phyloP scores from a whole-genome alignment of 2,888 invertebrate genomes.

The Eupithecia centaureata region DNA sequence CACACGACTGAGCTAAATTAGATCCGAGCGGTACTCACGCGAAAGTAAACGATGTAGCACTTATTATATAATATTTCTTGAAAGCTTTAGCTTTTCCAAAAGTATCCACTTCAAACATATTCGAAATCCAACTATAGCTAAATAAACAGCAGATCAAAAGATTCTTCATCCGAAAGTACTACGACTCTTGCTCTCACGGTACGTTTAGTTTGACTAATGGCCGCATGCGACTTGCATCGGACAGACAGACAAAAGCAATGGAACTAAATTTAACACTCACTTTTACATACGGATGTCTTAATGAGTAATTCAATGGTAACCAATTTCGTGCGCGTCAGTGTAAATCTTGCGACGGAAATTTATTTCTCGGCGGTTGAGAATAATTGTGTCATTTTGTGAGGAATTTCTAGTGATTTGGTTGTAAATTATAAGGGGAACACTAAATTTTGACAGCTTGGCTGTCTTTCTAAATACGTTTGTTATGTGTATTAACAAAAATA shows the following conservation, averaged over 20 bases:
- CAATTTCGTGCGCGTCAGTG: constrained; percentile 36
- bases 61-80: constrained; percentile 12
- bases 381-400: constrained; percentile 25
- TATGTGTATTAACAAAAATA: not conserved
- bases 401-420: constrained; percentile 22
- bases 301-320: constrained; percentile 47
- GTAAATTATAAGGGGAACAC: constrained; percentile 3
- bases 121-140: constrained; percentile 22
- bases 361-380: constrained; percentile 30
- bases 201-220: constrained; percentile 59
- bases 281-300: constrained; percentile 50
- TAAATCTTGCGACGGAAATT: constrained; percentile 40
- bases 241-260: constrained; percentile 50
- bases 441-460: not conserved
- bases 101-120: constrained; percentile 6
- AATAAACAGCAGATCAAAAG: constrained; percentile 47
- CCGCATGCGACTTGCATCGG: constrained; percentile 41
- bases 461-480: not conserved
- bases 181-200: constrained; percentile 46
- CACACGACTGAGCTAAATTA: constrained; percentile 39
- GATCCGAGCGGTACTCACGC: constrained; percentile 26
- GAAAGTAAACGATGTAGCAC: constrained; percentile 25
- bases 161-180: constrained; percentile 39
- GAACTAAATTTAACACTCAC: constrained; percentile 55
- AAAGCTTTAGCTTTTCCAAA: not conserved